Percentiles rank a stretch among this genome's conserved stretches.
These are phyloP conservation scores for Enteromius radiatus DNA, from an alignment of 2,797 vertebrate species.

Conservation along the genomic window DNA sequence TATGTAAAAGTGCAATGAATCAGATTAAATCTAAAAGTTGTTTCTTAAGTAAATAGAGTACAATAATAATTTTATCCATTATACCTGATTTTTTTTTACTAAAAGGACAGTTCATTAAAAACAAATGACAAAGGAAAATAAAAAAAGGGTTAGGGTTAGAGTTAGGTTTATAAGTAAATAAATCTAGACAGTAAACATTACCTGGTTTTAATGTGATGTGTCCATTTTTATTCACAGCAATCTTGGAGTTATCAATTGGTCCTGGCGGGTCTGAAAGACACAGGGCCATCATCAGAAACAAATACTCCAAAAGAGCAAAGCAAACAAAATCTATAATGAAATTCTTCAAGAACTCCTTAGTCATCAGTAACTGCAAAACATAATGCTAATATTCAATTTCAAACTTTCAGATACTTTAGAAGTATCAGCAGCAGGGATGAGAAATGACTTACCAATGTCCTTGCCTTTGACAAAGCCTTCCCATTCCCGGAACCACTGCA, in stretches of 20 bases:
- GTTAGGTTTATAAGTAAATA: too few relatives aligned
- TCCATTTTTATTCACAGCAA: constrained; percentile 90
- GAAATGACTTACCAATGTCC: constrained; percentile 80
- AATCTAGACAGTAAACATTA: constrained; percentile 60
- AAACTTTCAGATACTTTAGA: background rate
- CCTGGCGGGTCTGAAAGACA: constrained; percentile 88
- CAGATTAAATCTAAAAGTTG: background rate
- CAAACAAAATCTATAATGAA: background rate
- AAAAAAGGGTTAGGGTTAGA: too few relatives aligned
- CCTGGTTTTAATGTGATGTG: constrained; percentile 92
- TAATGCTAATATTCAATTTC: constrained; percentile 16
- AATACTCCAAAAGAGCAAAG: background rate
- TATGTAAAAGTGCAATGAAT: background rate
- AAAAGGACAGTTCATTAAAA: background rate
- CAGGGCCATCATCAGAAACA: constrained; percentile 7
- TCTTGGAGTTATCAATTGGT: constrained; percentile 95
- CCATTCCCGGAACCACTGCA: constrained; percentile 99
- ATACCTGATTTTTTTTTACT: background rate
- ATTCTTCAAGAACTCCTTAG: background rate
- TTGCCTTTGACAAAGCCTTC: constrained; percentile 99
- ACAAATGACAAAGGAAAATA: background rate
- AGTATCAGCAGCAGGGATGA: constrained; percentile 1
- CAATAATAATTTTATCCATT: background rate
- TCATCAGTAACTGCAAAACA: background rate
- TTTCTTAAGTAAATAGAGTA: background rate